Evolutionary conservation across 2,888 invertebrate species (phyloP), one percentile per base, ranked within the genome.

Genomic region (Oligia fasciuncula): DNA sequence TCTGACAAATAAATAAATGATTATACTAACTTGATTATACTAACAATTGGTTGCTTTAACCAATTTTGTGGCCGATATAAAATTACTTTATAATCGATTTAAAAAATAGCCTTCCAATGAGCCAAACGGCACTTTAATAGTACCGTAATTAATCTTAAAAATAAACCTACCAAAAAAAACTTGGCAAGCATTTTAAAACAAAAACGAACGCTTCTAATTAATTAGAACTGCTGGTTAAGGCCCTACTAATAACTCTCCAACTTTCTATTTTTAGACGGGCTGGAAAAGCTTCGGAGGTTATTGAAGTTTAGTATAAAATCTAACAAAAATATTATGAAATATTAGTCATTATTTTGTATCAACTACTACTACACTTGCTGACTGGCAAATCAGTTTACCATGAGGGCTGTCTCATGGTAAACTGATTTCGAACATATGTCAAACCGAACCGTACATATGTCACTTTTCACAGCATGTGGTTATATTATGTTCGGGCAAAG

Each of bases 211-310:
- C 65, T 46, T 43, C 71, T 80, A 77, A 80, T 85, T 83, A 83
- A 85, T 85, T 85, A 85, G 69, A 78, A 76, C 76, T 72, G 79
- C 73, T 77, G 35, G 66, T 73, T 77, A 65, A 65, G 70, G 60
- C 68, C 49, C 49, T 40, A 23, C 60, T 78, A 73, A 83, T 85
- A 76, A 67, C 57, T 78, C 71, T 63, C n/a, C 8, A 76, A 80
- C 74, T 76, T 76, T 68, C 73, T 77, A 80, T 77, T 78, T 70
- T 40, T 74, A 35, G 14, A 70, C 57, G 13, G 11, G 62, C 4
- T 70, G 46, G 63, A 73, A 75, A 73, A 35, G 23, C 11, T 17
- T 17, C 35, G 5, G 43, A 68, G 51, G n/a, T 77, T 73, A 71
- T 54, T 40, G 1, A 57, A 73, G 4, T 69, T 73, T 2, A 35